Base-by-base conservation (phyloP, 2,888 invertebrate genomes). In the Aleiodes testaceus region DNA sequence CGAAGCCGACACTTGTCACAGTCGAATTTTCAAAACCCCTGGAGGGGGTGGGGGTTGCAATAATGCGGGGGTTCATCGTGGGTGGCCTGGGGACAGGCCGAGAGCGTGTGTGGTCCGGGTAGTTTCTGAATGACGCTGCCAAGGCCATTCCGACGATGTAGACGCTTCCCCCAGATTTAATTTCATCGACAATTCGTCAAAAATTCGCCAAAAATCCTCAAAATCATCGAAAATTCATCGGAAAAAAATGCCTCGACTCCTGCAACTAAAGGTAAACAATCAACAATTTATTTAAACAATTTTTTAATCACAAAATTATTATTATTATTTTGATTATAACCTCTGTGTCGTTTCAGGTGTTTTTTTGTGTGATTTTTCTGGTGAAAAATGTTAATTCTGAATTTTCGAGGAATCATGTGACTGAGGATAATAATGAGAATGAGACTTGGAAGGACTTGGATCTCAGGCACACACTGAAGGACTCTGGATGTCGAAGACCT, bases 401-500 rank as follows among this genome's bases (percentile, higher is more conserved):
- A 69, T 68, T 81, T 68, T 78, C 79, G 3, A 79, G 80, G 36
- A 80, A 79, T 68, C 82, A 80, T 66, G 69, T 73, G 22, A 74
- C 70, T 12, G 80, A 80, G 67, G 69, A 74, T 22, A 80, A 83
- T 6, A 69, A 61, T 4, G 81, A 82, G 36, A 81, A 79, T 73
- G 79, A 79, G 67, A 82, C 82, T 30, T 79, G 82, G 77, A 79
- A 81, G 30, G 79, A 77, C 44, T 47, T 78, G 66, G 82, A 83
- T 3, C 64, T 82, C 47, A 78, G 79, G 11, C 82, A 79, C 20
- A 80, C 79, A 52, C 78, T 82, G 36, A 83, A 83, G 61, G 85
- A 85, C 71, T 76, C 85, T 16, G 83, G 68, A 84, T 95, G 95
- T 82, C 91, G 92, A 64, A 90, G 92, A 70, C 89, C 91, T 76